Evolutionary conservation across 2,797 vertebrate genomes (phyloP).

Genomic region (Alca torda): DNA sequence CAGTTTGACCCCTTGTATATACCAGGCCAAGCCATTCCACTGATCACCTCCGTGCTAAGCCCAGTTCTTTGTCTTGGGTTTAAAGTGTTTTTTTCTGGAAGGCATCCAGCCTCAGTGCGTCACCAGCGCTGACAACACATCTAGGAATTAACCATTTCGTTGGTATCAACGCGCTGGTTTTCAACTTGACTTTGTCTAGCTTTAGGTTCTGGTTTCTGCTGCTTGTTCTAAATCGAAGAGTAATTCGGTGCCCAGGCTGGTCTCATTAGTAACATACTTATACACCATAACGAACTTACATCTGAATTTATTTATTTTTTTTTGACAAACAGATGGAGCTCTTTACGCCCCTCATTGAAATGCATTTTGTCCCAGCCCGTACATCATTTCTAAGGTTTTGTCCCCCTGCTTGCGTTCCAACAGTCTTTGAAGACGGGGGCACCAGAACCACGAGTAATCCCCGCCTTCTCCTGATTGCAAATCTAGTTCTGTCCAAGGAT

Average conservation of each 20-base stretch:
- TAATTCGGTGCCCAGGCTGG: background rate
- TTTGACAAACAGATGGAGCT: background rate
- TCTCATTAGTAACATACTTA: background rate
- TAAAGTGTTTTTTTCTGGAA: constrained; percentile 52
- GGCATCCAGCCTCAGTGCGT: constrained; percentile 46
- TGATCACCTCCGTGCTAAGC: constrained; percentile 52
- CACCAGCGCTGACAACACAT: constrained; percentile 20
- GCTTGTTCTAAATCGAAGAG: background rate
- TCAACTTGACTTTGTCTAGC: background rate
- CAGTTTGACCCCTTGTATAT: constrained; percentile 34
- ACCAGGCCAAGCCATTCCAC: constrained; percentile 51
- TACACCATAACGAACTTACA: background rate
- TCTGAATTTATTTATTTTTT: background rate
- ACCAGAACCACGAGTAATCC: background rate
- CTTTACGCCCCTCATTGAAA: background rate
- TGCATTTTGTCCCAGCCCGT: background rate
- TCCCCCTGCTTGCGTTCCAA: background rate
- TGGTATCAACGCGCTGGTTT: background rate
- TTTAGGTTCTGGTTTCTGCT: background rate
- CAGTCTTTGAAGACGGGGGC: background rate
- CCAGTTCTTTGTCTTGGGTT: constrained; percentile 46
- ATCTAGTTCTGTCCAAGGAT: background rate
- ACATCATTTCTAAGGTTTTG: background rate
- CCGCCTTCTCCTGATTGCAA: background rate
- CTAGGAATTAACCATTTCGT: constrained; percentile 48